Evolutionary conservation across 2,888 invertebrate genomes (phyloP).

Genomic region (Odontomyia ornata): DNA sequence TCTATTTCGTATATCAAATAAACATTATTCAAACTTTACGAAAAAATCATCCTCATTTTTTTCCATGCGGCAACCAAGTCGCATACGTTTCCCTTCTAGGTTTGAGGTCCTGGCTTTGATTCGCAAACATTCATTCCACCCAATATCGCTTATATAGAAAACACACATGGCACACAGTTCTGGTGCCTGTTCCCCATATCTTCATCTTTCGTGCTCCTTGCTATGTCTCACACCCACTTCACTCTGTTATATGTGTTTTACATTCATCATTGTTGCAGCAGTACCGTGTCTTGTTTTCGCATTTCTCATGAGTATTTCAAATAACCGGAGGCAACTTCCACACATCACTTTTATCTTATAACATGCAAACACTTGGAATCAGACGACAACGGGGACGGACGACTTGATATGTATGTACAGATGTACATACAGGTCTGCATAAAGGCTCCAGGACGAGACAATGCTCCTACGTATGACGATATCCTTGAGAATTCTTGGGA

Average conservation of each 20-base stretch:
- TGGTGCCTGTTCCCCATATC: not conserved
- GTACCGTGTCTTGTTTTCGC: constrained; percentile 25
- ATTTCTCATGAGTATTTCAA: constrained; percentile 40
- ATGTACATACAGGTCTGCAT: too few relatives aligned
- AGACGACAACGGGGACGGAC: constrained; percentile 8
- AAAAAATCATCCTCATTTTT: constrained; percentile 36
- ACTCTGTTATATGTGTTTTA: constrained; percentile 15
- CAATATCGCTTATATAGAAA: constrained; percentile 8
- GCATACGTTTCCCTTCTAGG: constrained; percentile 4
- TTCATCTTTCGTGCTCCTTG: not conserved
- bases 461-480: constrained; percentile 4
- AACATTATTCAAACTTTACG: constrained; percentile 40
- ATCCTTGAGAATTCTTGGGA: constrained; percentile 31
- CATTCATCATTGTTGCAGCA: constrained; percentile 39
- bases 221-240: not conserved
- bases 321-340: constrained; percentile 39
- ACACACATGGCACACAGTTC: constrained; percentile 22
- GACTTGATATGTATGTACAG: too few relatives aligned
- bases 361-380: constrained; percentile 42
- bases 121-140: constrained; percentile 35
- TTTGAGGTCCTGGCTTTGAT: constrained; percentile 18
- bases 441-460: constrained; percentile 2
- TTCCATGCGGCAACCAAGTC: not conserved
- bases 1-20: constrained; percentile 41
- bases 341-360: constrained; percentile 39